Evolutionary conservation across 1,140 invertebrate genomes (phyloP), one percentile per base, ranked within the genome.

Genomic region (Neodiprion fabricii): DNA sequence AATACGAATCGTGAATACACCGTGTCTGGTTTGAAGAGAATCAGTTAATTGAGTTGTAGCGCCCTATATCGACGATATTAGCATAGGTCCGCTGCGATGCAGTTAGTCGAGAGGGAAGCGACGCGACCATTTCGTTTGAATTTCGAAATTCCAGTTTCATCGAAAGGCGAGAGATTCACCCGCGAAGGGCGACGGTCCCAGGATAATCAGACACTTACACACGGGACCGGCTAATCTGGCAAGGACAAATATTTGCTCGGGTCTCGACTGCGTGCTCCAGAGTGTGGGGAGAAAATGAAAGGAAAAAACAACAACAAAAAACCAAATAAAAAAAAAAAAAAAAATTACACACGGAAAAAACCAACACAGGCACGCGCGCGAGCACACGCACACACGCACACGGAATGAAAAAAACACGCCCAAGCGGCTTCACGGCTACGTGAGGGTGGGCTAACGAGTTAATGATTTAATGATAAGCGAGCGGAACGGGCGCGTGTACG

Each of bases 391-490:
- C 28, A 40, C 28, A 40, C 28, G 1, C 28, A 40, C 28, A 40
- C 28, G 28, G 28, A 40, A 40, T 40, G 50, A 67, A 67, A 53
- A 53, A 72, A 70, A 48, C 10, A 23, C n/a, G 17, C 5, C 21
- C 21, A 50, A 23, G 71, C 48, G 48, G 71, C 17, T 23, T 40
- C 28, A 40, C 28, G 28, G 28, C 28, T 40, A 47, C 40, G 28
- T 73, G 48, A 48, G 71, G 23, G 28, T n/a, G 79, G 75, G 77
- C 77, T 80, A 78, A 79, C 75, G 76, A 77, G 75, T 81, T 82
- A 82, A 81, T 76, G 80, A 82, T 78, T 78, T 78, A 79, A 79
- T 77, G 80, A 81, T 79, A 78, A 77, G 70, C 75, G 71, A 73
- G 67, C 53, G 67, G 21, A 73, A 70, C 71, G 71, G 72, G 67